Conservation (phyloP, 2,888 invertebrate genomes). For the Phortica magna region DNA sequence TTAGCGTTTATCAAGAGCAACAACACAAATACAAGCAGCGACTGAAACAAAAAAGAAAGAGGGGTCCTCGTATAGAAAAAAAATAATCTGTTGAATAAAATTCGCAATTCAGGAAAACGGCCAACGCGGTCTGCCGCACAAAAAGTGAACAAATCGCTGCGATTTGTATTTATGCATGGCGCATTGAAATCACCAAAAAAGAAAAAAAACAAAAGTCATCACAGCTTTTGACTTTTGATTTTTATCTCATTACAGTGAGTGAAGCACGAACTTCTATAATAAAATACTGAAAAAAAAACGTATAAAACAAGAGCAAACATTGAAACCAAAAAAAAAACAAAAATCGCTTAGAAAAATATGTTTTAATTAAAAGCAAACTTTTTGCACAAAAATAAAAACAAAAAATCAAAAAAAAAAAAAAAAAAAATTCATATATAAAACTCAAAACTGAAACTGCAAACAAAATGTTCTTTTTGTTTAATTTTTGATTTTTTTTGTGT, state of each 20-base stretch:
- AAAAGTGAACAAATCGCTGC: background rate
- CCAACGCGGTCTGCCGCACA: background rate
- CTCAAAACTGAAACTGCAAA: constrained; percentile 57
- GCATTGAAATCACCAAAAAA: background rate
- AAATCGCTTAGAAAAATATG: constrained; percentile 51
- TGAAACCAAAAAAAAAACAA: background rate
- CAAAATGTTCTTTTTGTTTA: constrained; percentile 51
- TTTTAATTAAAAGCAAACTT: constrained; percentile 67
- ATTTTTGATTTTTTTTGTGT: background rate
- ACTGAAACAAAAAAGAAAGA: no score
- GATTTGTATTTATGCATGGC: background rate
- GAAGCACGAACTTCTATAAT: constrained; percentile 23
- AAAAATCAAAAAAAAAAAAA: constrained; percentile 47
- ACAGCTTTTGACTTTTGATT: constrained; percentile 43
- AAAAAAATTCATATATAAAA: constrained; percentile 20
- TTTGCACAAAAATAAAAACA: constrained; percentile 44
- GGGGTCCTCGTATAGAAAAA: no score
- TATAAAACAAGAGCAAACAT: no score
- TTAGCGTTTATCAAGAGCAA: no score
- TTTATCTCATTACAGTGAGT: constrained; percentile 53
- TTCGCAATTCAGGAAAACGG: no score
- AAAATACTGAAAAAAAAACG: background rate
- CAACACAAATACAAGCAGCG: no score
- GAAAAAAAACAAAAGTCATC: background rate
- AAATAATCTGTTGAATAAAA: no score